Percentiles rank a stretch among this genome's conserved stretches.
Evolutionary conservation across 2,888 invertebrate genomes (phyloP).

Genomic region (Hemaris fuciformis): DNA sequence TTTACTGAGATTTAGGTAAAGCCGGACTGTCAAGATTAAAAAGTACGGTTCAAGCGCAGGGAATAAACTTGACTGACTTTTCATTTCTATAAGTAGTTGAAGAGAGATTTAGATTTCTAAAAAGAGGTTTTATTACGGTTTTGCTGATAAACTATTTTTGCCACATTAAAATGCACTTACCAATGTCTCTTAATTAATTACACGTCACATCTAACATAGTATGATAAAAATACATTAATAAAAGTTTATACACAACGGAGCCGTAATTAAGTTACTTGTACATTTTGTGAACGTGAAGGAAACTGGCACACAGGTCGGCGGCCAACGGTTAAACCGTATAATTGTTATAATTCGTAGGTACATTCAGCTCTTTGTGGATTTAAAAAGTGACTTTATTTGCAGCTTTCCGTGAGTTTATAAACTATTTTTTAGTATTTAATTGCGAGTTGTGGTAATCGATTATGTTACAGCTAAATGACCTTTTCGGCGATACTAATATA

Average conservation of each 20-base stretch:
- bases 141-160: not conserved
- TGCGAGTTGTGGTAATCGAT: not conserved
- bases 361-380: not conserved
- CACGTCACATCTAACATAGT: not conserved
- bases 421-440: not conserved
- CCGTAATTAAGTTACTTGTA: not conserved
- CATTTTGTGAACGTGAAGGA: not conserved
- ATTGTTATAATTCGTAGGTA: not conserved
- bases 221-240: not conserved
- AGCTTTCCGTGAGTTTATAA: not conserved
- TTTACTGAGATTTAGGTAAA: no score
- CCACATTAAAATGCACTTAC: no score
- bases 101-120: no score
- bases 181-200: not conserved
- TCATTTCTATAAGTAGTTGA: no score
- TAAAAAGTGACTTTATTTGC: not conserved
- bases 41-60: no score
- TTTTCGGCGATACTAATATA: no score
- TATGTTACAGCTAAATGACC: no score
- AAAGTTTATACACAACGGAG: not conserved
- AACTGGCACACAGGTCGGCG: not conserved
- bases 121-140: not conserved
- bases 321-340: not conserved
- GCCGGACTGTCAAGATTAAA: no score
- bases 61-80: no score